A percentile compares a stretch with the other conserved stretches of the same genome.
Evolutionary conservation across 2,113 vertebrate genomes (phyloP).

Genomic region (Hypocryptadius cinnamomeus): DNA sequence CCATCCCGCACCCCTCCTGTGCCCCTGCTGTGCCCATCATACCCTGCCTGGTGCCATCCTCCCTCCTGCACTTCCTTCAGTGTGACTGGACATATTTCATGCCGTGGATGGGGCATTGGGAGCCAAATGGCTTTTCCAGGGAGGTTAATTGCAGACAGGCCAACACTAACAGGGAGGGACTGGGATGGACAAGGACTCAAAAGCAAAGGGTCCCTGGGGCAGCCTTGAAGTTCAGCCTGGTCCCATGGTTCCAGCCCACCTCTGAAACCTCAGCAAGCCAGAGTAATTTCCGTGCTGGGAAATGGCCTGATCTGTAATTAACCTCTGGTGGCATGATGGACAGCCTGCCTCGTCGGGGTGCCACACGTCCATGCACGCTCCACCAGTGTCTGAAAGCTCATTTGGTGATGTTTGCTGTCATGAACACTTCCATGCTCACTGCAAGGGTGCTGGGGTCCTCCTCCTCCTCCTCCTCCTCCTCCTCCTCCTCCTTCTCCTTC

Average conservation of each 20-base stretch:
- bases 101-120: not conserved
- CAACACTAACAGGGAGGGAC: not conserved
- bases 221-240: not conserved
- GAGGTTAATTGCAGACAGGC: not conserved
- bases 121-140: not conserved
- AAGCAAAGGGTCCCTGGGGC: not conserved
- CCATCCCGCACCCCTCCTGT: not conserved
- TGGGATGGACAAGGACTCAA: not conserved
- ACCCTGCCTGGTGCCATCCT: not conserved
- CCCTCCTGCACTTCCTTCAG: not conserved
- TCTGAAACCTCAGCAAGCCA: not conserved
- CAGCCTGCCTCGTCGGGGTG: accelerated
- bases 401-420: not conserved
- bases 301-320: conserved; percentile 3
- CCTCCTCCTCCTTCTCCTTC: not conserved
- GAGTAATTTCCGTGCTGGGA: not conserved
- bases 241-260: not conserved
- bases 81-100: not conserved
- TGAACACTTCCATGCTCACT: not conserved
- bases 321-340: not conserved
- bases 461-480: not conserved
- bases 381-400: not conserved
- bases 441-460: not conserved
- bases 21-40: accelerated
- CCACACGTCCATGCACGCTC: accelerated